A percentile compares a stretch with the other conserved stretches of the same genome.
These are phyloP conservation scores for Gallirallus australis DNA, from an alignment of 2,797 vertebrate genomes.

Conservation along the genomic window DNA sequence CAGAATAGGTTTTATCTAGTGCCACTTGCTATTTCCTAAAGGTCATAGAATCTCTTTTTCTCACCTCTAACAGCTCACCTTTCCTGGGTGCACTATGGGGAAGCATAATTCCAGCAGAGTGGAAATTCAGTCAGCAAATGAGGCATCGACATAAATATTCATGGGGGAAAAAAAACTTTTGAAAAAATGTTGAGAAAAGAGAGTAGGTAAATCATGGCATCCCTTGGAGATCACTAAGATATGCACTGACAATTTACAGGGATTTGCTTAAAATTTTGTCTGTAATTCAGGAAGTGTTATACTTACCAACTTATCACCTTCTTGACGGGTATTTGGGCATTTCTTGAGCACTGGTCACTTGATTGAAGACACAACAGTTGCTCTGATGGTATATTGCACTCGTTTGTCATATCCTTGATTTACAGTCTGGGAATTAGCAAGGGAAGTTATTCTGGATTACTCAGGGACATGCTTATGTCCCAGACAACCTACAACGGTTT, in stretches of 20 bases:
- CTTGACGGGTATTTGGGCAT: not conserved
- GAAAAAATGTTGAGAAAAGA: slow-evolving; percentile 60
- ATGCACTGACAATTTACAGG: slow-evolving; percentile 44
- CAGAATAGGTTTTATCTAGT: slow-evolving; percentile 64
- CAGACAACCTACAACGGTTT: not conserved
- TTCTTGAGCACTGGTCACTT: not conserved
- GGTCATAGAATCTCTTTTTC: slow-evolving; percentile 78
- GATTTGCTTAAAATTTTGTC: slow-evolving; percentile 58
- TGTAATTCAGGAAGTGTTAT: slow-evolving; percentile 34
- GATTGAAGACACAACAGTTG: not conserved
- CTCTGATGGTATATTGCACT: not conserved
- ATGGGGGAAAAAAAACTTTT: slow-evolving; percentile 68
- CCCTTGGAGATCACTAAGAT: slow-evolving; percentile 30
- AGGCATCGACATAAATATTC: slow-evolving; percentile 78
- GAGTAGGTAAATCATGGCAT: slow-evolving; percentile 52
- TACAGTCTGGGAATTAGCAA: not conserved
- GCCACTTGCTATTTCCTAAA: slow-evolving; percentile 78
- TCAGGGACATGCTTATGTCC: not conserved
- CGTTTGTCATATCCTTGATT: not conserved
- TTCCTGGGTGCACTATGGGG: slow-evolving; percentile 72
- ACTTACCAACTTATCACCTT: not conserved
- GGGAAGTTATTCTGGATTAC: not conserved
- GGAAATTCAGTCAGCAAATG: slow-evolving; percentile 77
- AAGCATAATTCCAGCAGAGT: slow-evolving; percentile 78
- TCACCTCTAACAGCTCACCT: slow-evolving; percentile 78